A percentile compares a stretch with the other conserved stretches of the same genome.
These are phyloP conservation scores for Diplolepis rosae DNA, from an alignment of 2,888 invertebrate species.

Conservation along the genomic window DNA sequence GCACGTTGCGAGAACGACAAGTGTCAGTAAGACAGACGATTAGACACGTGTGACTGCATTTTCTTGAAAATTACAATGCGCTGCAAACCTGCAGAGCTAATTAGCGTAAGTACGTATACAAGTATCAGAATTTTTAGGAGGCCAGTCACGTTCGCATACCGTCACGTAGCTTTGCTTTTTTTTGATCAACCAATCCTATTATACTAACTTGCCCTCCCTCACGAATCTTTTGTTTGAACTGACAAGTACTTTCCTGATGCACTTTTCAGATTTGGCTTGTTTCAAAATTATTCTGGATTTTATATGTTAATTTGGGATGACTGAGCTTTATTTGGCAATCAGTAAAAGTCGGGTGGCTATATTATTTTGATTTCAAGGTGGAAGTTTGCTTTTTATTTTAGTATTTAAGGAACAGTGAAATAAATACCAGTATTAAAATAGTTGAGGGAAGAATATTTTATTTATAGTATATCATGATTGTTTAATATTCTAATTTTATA, in stretches of 20 bases:
- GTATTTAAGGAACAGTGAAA: too few species aligned
- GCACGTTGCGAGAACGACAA: conserved; percentile 19
- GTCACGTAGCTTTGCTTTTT: conserved; percentile 12
- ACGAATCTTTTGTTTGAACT: background rate
- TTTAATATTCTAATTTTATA: too few species aligned
- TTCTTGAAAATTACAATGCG: conserved; percentile 9
- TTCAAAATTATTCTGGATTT: background rate
- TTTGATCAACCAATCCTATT: background rate
- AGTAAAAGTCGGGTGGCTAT: too few species aligned
- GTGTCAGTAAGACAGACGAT: conserved; percentile 17
- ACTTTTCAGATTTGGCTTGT: background rate
- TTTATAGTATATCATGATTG: too few species aligned
- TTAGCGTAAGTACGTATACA: conserved; percentile 14
- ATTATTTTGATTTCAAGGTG: too few species aligned
- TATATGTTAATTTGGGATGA: too few species aligned
- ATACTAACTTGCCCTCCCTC: background rate
- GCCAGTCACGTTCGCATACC: conserved; percentile 3
- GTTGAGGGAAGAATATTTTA: too few species aligned
- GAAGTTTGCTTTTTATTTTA: too few species aligned
- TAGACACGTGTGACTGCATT: conserved; percentile 23
- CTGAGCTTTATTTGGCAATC: too few species aligned
- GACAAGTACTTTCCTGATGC: background rate
- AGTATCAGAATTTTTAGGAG: conserved; percentile 15
- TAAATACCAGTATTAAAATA: too few species aligned
- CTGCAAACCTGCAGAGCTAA: conserved; percentile 3